Percentiles rank a stretch among this genome's conserved stretches.
These are phyloP conservation scores for Himalopsyche phryganea DNA, from an alignment of 1,140 invertebrate genomes.

Conservation along the genomic window DNA sequence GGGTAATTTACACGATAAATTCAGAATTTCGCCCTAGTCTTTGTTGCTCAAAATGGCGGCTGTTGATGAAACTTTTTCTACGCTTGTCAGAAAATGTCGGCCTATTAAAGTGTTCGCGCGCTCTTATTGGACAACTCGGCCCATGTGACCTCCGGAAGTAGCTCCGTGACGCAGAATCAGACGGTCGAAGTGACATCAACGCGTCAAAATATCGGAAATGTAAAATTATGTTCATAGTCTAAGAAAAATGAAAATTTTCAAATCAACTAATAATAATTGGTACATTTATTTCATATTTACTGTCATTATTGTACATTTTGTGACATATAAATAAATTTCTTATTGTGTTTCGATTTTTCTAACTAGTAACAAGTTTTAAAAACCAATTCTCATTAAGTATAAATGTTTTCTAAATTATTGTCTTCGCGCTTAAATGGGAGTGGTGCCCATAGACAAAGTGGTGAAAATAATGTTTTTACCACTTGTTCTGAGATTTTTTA, in stretches of 20 bases:
- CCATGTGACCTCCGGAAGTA: conserved; percentile 58
- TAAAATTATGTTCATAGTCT: too few species aligned
- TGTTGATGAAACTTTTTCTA: conserved; percentile 90
- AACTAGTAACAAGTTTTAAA: too few species aligned
- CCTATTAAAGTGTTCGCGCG: conserved; percentile 57
- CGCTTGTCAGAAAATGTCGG: conserved; percentile 85
- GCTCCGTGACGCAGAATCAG: conserved; percentile 41
- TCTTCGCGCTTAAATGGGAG: conserved; percentile 13
- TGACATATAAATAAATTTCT: too few species aligned
- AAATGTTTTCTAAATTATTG: too few species aligned
- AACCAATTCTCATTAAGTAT: too few species aligned
- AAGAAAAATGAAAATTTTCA: too few species aligned
- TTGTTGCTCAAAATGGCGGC: conserved; percentile 83
- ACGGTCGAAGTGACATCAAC: conserved; percentile 49
- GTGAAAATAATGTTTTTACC: conserved; percentile 8
- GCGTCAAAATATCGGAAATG: conserved; percentile 28
- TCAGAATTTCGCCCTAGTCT: conserved; percentile 67
- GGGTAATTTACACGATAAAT: conserved; percentile 61
- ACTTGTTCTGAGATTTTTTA: too few species aligned
- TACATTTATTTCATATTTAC: too few species aligned
- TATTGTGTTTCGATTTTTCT: too few species aligned
- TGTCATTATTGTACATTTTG: too few species aligned
- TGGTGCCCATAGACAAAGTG: conserved; percentile 14
- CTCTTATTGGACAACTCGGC: conserved; percentile 53
- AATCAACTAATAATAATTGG: not conserved